Evolutionary conservation across 2,888 invertebrate genomes (phyloP).

Genomic region (Barypeithes pellucidus): DNA sequence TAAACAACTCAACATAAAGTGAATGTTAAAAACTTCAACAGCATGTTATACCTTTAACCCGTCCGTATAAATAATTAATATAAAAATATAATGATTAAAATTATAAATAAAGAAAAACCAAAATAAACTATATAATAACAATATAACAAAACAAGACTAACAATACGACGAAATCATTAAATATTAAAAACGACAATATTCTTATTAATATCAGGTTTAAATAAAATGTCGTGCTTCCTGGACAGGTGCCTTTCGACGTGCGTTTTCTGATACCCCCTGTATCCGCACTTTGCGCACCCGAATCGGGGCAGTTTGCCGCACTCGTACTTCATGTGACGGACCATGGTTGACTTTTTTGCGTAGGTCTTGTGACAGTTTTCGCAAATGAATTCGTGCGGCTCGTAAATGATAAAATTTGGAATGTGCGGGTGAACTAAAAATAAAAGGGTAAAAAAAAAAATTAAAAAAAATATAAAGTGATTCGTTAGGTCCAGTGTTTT

Average conservation of each 20-base stretch:
- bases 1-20: too few species aligned
- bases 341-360: slow-evolving; percentile 59
- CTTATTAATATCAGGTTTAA: slow-evolving; percentile 59
- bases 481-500: background rate
- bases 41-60: background rate
- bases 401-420: slow-evolving; percentile 55
- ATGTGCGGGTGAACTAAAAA: slow-evolving; percentile 44
- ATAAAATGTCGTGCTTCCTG: slow-evolving; percentile 62
- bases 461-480: slow-evolving; percentile 11
- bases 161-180: slow-evolving; percentile 40
- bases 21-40: too few species aligned
- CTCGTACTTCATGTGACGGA: slow-evolving; percentile 64
- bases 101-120: slow-evolving; percentile 3
- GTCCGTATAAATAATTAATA: background rate
- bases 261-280: slow-evolving; percentile 63
- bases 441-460: slow-evolving; percentile 27
- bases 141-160: slow-evolving; percentile 27
- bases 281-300: slow-evolving; percentile 63
- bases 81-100: slow-evolving; percentile 34
- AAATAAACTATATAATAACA: slow-evolving; percentile 23
- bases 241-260: slow-evolving; percentile 64
- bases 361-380: slow-evolving; percentile 59
- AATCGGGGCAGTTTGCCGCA: slow-evolving; percentile 65
- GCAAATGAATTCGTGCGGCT: slow-evolving; percentile 57
- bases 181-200: slow-evolving; percentile 57